Evolutionary conservation across 1,140 invertebrate genomes (phyloP).

Genomic region (Temnothorax nylanderi): DNA sequence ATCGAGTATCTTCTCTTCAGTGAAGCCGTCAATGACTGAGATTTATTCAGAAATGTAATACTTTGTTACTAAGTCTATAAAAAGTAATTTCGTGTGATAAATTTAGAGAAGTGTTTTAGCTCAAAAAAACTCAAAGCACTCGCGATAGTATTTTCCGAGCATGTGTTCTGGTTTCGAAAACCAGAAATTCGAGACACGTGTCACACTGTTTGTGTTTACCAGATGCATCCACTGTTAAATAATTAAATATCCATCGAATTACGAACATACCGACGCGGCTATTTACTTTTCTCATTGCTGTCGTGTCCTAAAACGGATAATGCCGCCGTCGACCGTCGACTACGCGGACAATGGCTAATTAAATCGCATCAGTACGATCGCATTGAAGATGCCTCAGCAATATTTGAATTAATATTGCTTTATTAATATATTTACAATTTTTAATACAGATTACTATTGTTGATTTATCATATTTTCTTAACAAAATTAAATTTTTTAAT

Average conservation of each 20-base stretch:
- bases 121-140: background rate
- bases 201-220: background rate
- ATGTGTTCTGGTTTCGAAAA: background rate
- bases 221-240: background rate
- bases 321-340: background rate
- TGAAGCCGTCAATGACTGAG: too few species aligned
- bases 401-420: background rate
- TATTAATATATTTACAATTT: background rate
- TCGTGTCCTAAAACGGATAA: background rate
- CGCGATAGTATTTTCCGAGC: background rate
- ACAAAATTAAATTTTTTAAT: conserved; percentile 1
- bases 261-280: background rate
- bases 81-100: background rate
- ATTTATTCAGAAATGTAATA: too few species aligned
- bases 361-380: background rate
- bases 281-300: conserved; percentile 11
- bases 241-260: conserved; percentile 50
- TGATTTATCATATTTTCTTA: conserved; percentile 3
- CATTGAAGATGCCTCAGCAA: background rate
- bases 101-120: background rate
- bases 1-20: conserved; percentile 9
- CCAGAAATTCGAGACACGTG: conserved; percentile 2
- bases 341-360: conserved; percentile 5
- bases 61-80: too few species aligned
- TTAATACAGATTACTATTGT: background rate